A percentile compares a stretch with the other conserved stretches of the same genome.
phyloP scores from a whole-genome alignment of 2,113 vertebrate genomes.

The Oceanodroma tethys region DNA sequence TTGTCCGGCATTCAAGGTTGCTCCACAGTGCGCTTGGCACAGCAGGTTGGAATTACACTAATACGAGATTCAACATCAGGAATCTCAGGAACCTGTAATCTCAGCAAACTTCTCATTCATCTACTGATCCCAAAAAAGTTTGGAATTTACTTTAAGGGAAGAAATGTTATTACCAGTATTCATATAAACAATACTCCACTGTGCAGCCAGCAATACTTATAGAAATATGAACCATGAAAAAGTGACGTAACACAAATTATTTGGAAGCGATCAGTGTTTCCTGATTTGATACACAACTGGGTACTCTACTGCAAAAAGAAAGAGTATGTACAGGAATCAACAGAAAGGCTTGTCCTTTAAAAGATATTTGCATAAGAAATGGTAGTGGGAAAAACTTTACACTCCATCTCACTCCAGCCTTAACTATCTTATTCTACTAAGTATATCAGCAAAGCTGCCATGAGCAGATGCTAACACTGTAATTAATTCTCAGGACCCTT shows the following conservation, averaged over 20 bases:
- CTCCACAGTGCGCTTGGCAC: not conserved
- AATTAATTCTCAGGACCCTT: slow-evolving; percentile 63
- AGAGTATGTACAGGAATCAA: not conserved
- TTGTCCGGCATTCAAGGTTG: not conserved
- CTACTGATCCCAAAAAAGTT: not conserved
- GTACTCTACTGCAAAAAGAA: not conserved
- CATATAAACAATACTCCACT: not conserved
- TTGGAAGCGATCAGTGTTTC: not conserved
- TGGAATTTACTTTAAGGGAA: not conserved
- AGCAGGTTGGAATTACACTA: not conserved
- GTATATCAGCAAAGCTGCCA: slow-evolving; percentile 26
- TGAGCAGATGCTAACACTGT: slow-evolving; percentile 47
- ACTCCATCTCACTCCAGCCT: not conserved
- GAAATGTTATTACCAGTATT: not conserved
- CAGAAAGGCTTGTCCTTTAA: not conserved
- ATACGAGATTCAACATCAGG: accelerated
- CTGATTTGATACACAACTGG: not conserved
- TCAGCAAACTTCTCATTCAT: not conserved
- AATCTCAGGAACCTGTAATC: not conserved
- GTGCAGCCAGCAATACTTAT: not conserved
- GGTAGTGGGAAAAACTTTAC: not conserved
- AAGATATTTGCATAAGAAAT: not conserved
- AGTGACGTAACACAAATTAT: not conserved
- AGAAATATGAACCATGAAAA: not conserved
- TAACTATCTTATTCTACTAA: not conserved